These are phyloP conservation scores for Cariama cristata DNA, from an alignment of 2,113 vertebrate species.

Conservation along the genomic window DNA sequence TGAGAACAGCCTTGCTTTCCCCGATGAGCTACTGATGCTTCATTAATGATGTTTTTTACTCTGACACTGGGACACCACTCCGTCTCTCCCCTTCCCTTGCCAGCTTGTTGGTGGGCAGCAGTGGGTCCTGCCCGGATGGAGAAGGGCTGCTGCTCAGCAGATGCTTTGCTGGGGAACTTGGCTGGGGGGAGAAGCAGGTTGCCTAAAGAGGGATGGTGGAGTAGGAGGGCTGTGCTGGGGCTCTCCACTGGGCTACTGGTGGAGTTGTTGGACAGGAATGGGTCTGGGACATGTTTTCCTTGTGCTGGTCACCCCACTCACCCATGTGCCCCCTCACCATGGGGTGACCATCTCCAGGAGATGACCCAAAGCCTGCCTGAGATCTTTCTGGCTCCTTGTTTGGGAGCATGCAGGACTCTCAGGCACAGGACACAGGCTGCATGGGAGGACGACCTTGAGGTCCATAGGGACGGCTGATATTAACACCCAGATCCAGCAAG, in stretches of 20 bases:
- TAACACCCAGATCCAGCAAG: background rate
- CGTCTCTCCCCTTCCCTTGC: background rate
- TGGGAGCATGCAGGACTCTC: background rate
- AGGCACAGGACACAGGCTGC: background rate
- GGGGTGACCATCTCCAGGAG: background rate
- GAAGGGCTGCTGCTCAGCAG: background rate
- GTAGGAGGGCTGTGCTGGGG: background rate
- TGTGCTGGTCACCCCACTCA: background rate
- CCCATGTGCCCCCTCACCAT: rapidly evolving
- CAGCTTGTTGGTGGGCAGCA: background rate
- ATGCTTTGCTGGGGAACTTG: background rate
- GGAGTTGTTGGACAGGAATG: background rate
- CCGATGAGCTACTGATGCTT: constrained; percentile 50
- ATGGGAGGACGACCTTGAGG: background rate
- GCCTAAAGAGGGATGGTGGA: background rate
- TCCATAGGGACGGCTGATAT: background rate
- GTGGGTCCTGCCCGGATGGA: background rate
- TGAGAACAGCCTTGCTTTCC: constrained; percentile 35
- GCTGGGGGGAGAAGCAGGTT: background rate
- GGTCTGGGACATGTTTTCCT: background rate
- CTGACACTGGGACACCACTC: background rate
- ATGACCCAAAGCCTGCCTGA: background rate
- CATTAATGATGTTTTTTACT: background rate
- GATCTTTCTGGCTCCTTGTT: background rate
- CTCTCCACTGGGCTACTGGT: background rate